Percentiles rank a stretch among this genome's conserved stretches.
Evolutionary conservation across 2,113 vertebrate genomes (phyloP).

Genomic region (Austrofundulus limnaeus): DNA sequence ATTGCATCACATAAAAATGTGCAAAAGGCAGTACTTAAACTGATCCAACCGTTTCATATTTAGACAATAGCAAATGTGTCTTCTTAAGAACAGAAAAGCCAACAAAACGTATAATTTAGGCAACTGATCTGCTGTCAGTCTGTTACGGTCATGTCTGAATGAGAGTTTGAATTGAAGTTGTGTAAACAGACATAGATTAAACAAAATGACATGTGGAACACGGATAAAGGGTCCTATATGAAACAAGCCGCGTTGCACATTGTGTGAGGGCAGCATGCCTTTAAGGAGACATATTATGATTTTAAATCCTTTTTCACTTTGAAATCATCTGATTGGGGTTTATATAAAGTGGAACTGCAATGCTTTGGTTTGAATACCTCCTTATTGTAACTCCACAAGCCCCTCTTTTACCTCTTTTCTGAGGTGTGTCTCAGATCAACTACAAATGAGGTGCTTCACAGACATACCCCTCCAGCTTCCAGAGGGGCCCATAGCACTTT

Average conservation of each 20-base stretch:
- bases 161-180: slow-evolving; percentile 1
- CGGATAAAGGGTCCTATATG: background rate
- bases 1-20: background rate
- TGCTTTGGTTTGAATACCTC: no score
- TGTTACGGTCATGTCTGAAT: slow-evolving; percentile 16
- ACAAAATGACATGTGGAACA: slow-evolving; percentile 4
- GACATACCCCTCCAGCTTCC: no score
- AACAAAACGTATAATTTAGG: slow-evolving; percentile 16
- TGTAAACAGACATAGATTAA: slow-evolving; percentile 14
- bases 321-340: no score
- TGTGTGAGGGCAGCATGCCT: background rate
- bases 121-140: background rate
- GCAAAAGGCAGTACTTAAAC: slow-evolving; percentile 3
- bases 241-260: background rate
- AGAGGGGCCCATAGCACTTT: no score
- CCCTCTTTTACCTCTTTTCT: no score
- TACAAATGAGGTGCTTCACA: no score
- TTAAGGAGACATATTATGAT: background rate
- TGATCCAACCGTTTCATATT: slow-evolving; percentile 7
- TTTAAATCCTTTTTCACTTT: no score
- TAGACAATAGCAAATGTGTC: slow-evolving; percentile 8
- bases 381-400: no score
- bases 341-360: no score
- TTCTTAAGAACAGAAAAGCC: slow-evolving; percentile 1
- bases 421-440: no score